These are phyloP conservation scores for Phrixothrix hirtus DNA, from an alignment of 2,888 invertebrate genomes.

Conservation along the genomic window DNA sequence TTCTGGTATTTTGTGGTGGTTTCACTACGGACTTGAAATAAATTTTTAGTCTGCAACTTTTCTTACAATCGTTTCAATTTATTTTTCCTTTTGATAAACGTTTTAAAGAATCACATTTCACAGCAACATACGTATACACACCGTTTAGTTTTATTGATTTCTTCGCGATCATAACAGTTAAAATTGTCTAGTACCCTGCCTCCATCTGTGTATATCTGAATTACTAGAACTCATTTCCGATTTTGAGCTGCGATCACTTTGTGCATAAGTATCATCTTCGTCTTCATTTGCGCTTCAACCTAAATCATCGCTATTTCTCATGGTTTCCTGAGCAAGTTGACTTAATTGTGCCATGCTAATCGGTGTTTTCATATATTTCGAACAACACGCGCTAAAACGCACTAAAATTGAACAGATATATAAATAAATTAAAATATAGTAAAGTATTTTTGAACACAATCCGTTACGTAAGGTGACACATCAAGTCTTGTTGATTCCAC, in stretches of 20 bases:
- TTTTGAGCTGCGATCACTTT: not conserved
- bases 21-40: not conserved
- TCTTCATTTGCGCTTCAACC: too few relatives aligned
- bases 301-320: too few relatives aligned
- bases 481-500: not conserved
- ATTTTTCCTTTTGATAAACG: not conserved
- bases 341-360: not conserved
- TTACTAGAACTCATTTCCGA: not conserved
- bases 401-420: not conserved
- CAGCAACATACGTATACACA: not conserved
- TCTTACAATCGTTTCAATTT: not conserved
- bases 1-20: slow-evolving; percentile 4
- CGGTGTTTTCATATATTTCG: not conserved
- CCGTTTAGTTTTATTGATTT: not conserved
- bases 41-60: too few relatives aligned
- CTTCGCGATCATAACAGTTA: not conserved
- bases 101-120: not conserved
- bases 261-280: not conserved
- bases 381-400: not conserved
- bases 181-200: not conserved
- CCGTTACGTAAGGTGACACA: not conserved
- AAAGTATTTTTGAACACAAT: not conserved
- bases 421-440: not conserved
- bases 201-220: too few relatives aligned
- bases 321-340: not conserved